Conservation (phyloP, 2,113 vertebrate genomes). For the Nothocercus nigrocapillus region DNA sequence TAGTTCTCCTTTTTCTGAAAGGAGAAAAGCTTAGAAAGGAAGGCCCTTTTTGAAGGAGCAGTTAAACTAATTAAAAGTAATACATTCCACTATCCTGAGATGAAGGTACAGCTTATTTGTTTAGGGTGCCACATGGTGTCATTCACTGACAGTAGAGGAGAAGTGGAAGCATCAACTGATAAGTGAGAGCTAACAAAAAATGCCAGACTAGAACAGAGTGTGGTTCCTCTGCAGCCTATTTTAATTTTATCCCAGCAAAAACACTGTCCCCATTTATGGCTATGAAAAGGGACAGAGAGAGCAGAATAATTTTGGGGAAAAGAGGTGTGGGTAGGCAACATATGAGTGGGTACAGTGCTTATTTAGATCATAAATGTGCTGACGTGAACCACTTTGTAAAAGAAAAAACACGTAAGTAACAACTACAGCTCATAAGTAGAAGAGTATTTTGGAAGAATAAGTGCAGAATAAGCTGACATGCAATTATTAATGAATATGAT, state of each 20-base stretch:
- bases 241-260: background rate
- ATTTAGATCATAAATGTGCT: background rate
- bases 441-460: background rate
- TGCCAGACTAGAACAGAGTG: background rate
- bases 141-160: conserved; percentile 4
- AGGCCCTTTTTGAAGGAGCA: background rate
- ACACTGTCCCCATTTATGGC: background rate
- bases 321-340: background rate
- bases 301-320: background rate
- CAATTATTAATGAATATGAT: background rate
- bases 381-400: background rate
- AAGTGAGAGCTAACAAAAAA: conserved; percentile 29
- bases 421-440: background rate
- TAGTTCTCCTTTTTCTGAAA: background rate
- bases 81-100: conserved; percentile 1
- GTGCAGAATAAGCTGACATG: too few species aligned
- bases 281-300: background rate
- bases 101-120: conserved; percentile 30
- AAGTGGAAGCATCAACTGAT: background rate
- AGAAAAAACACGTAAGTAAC: background rate
- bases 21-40: background rate
- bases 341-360: background rate
- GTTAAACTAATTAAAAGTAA: conserved; percentile 55
- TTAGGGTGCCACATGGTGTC: background rate
- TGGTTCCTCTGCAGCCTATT: conserved; percentile 16